Evolutionary conservation across 2,888 invertebrate genomes (phyloP), one percentile per base, ranked within the genome.

Genomic region (Thymelicus sylvestris): DNA sequence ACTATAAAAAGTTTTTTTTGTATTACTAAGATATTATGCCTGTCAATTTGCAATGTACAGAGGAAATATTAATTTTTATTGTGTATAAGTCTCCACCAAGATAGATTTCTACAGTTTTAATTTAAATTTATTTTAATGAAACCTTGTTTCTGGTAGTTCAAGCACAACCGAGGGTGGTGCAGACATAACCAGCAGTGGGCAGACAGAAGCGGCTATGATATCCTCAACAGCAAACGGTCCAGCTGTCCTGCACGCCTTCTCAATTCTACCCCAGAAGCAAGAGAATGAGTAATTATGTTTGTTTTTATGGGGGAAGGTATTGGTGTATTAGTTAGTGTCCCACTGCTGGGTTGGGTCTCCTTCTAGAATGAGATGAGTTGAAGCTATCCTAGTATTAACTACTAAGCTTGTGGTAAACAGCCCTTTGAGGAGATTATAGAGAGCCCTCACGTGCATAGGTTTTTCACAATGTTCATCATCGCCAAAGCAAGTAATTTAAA

Each of bases 221-320:
- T 91, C 91, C 1, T 93, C 92, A 0, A 91, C 92, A 8, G 92
- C 89, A 19, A 93, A 93, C 70, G 93, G 92, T 1, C 91, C 93
- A 0, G 89, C 90, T 12, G 76, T 87, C 39, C 77, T 90, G 66
- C 90, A 90, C 73, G 89, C 92, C 12, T 91, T 90, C 79, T 89
- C 92, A 12, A 79, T 91, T 47, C 79, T 88, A n/a, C 85, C 89
- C 12, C 88, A 88, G 73, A 86, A 86, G 66, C 86, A 86, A 71
- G 88, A 89, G 73, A 91, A 92, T 80, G 92, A 92, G 93, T 93
- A 74, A 86, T 90, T 87, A 80, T 63, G 12, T 47, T 47, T 63
- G 48, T 64, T 60, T 31, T 24, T 57, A 57, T 38, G 38, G 55
- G 24, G 24, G 10, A 12, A n/a, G 24, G 24, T 55, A 1, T 24